A percentile compares a stretch with the other conserved stretches of the same genome.
phyloP scores from a whole-genome alignment of 2,888 invertebrate species.

The Dysmachus trigonus region DNA sequence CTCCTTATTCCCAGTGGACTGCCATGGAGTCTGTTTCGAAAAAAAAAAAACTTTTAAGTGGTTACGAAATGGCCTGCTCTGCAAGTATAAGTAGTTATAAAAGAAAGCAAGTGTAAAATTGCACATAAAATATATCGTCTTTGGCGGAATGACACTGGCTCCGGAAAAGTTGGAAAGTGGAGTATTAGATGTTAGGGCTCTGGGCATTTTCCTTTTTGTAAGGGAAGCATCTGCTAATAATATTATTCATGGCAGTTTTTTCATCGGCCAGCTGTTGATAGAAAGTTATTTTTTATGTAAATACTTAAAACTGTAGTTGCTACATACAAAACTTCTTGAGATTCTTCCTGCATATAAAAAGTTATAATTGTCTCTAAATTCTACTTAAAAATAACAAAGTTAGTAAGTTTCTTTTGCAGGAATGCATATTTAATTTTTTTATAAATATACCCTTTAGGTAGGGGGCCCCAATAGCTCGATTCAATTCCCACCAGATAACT shows the following conservation, averaged over 20 bases:
- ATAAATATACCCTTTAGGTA: no score
- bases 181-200: neutral
- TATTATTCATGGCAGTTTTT: neutral
- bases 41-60: constrained; percentile 19
- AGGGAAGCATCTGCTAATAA: neutral
- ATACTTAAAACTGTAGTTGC: neutral
- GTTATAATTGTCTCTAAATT: neutral
- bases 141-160: neutral
- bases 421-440: no score
- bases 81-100: neutral
- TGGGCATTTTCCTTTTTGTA: neutral
- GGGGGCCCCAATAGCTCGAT: no score
- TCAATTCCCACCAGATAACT: no score
- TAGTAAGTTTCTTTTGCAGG: no score
- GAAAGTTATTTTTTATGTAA: neutral
- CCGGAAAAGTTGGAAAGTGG: neutral
- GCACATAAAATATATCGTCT: neutral
- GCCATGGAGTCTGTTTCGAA: neutral
- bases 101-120: neutral
- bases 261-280: neutral
- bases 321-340: neutral
- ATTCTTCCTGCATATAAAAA: neutral
- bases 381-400: no score
- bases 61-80: constrained; percentile 7
- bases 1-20: neutral